Conservation (phyloP, 2,113 vertebrate species). For the Eptesicus fuscus region DNA sequence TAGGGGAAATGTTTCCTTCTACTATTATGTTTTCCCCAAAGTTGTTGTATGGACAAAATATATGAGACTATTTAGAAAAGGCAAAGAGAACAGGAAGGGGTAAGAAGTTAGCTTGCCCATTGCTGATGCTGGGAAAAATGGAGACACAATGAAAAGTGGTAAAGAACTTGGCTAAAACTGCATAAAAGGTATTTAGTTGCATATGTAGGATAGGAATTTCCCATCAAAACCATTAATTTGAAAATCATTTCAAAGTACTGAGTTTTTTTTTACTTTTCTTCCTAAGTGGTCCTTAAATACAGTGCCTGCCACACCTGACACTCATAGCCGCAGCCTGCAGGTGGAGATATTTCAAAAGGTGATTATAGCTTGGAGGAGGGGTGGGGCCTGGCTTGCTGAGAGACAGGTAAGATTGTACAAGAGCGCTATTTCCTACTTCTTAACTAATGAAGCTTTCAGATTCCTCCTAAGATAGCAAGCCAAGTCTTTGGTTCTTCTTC, state of each 20-base stretch:
- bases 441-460: not conserved
- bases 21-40: not conserved
- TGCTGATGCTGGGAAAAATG: not conserved
- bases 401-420: not conserved
- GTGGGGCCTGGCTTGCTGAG: not conserved
- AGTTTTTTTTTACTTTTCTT: constrained; percentile 17
- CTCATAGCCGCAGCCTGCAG: not conserved
- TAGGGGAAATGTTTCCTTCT: not conserved
- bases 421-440: not conserved
- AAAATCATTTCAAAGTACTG: constrained; percentile 25
- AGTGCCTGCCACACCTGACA: not conserved
- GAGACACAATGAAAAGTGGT: not conserved
- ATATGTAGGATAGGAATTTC: not conserved
- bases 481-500: not conserved
- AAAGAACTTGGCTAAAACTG: not conserved
- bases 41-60: not conserved
- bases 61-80: not conserved
- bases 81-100: not conserved
- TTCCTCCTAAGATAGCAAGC: not conserved
- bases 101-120: not conserved
- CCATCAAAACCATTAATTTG: constrained; percentile 39
- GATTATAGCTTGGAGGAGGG: not conserved
- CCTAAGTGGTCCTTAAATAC: not conserved
- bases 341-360: not conserved
- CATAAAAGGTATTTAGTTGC: not conserved